These are phyloP conservation scores for Halyomorpha halys DNA, from an alignment of 1,140 invertebrate species.

Conservation along the genomic window DNA sequence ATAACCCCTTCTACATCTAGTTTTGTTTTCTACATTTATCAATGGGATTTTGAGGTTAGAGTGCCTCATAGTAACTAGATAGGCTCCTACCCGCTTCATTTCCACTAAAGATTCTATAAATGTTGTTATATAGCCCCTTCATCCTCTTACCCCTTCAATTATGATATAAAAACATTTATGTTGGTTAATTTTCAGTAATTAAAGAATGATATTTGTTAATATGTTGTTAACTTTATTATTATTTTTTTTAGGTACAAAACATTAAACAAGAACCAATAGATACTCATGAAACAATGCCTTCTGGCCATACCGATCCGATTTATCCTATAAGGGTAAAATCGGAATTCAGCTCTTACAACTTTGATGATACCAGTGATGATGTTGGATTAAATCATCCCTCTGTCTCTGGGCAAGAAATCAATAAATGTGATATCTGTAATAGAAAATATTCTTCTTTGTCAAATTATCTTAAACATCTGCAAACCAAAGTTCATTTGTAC, in stretches of 20 bases:
- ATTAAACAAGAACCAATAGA: constrained; percentile 10
- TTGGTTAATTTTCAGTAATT: too few species aligned
- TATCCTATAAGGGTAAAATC: constrained; percentile 1
- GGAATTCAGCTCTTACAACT: neutral
- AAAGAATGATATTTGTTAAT: neutral
- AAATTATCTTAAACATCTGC: constrained; percentile 1
- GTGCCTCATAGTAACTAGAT: too few species aligned
- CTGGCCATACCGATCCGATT: neutral
- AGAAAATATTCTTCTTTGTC: neutral
- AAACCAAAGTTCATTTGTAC: constrained; percentile 5
- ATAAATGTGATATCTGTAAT: constrained; percentile 4
- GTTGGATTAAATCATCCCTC: neutral
- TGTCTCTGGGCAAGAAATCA: neutral
- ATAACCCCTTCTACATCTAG: too few species aligned
- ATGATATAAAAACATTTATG: too few species aligned
- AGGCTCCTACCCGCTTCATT: too few species aligned
- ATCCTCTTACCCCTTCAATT: too few species aligned
- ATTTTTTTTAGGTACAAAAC: neutral
- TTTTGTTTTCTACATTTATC: too few species aligned
- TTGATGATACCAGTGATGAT: neutral
- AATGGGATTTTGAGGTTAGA: too few species aligned
- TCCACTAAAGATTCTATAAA: too few species aligned
- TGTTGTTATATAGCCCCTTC: too few species aligned
- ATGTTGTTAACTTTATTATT: neutral
- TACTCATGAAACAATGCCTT: neutral